Conservation (phyloP, 2,113 vertebrate species). For the Scopus umbretta region DNA sequence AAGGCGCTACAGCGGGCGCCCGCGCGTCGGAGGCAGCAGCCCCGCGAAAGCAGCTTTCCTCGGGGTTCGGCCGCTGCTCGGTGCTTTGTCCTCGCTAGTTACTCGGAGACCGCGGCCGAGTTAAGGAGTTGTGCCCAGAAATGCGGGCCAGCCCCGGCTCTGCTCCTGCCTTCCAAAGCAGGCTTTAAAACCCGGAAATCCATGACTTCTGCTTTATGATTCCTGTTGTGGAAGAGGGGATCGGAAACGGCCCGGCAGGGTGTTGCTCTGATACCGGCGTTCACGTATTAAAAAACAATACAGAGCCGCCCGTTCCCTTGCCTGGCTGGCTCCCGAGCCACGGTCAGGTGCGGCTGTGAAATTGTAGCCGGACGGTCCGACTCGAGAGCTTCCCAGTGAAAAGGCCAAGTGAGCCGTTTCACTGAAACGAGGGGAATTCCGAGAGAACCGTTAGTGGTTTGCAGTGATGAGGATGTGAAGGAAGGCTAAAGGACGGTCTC, state of each 20-base stretch:
- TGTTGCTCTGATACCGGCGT: background rate
- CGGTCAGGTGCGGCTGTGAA: background rate
- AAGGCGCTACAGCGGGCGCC: background rate
- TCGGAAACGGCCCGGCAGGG: background rate
- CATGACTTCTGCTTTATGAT: background rate
- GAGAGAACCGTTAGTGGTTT: too few species aligned
- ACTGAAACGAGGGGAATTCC: background rate
- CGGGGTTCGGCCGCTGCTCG: background rate
- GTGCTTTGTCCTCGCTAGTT: too few species aligned
- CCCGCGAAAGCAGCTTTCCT: background rate
- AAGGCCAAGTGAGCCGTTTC: background rate
- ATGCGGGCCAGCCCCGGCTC: background rate
- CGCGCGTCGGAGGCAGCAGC: background rate
- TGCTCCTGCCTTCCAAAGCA: background rate
- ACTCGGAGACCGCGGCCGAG: background rate
- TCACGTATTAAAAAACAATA: too few species aligned
- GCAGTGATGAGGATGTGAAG: background rate
- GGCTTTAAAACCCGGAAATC: background rate
- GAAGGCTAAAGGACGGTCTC: background rate
- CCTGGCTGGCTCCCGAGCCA: background rate
- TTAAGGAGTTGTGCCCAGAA: background rate
- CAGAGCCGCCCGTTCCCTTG: background rate
- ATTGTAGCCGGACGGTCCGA: background rate
- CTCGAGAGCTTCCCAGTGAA: background rate
- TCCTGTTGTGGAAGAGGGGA: background rate